Evolutionary conservation across 2,797 vertebrate genomes (phyloP).

Genomic region (Myotis daubentonii): DNA sequence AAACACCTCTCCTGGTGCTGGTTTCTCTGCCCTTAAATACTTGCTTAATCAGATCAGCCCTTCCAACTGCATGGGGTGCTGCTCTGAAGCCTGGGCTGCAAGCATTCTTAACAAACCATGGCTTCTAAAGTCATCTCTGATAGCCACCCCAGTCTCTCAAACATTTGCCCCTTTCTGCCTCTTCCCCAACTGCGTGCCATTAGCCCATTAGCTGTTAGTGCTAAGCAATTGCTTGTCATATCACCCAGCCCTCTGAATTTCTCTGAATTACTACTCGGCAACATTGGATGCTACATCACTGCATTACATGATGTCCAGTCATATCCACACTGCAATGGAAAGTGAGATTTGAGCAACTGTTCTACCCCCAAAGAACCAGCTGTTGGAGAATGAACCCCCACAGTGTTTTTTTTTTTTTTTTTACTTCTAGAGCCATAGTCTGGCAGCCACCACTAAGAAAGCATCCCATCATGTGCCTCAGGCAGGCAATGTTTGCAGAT

Average conservation of each 20-base stretch:
- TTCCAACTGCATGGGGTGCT: background rate
- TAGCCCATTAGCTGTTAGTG: background rate
- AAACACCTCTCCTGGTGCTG: background rate
- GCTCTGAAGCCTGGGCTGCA: background rate
- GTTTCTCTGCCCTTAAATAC: background rate
- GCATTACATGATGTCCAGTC: background rate
- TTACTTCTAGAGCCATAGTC: constrained; percentile 20
- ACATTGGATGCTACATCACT: background rate
- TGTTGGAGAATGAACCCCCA: background rate
- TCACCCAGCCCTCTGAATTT: background rate
- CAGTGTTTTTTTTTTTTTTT: constrained; percentile 7
- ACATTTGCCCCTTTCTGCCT: background rate
- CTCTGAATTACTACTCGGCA: background rate
- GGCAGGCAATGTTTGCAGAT: constrained; percentile 61
- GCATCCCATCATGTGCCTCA: constrained; percentile 38
- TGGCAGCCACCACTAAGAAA: constrained; percentile 61
- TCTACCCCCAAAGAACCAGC: constrained; percentile 13
- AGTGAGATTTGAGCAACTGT: constrained; percentile 24
- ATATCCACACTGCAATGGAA: background rate
- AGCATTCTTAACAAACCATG: background rate
- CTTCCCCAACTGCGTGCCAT: background rate
- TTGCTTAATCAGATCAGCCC: background rate
- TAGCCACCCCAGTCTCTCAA: background rate
- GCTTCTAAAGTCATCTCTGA: constrained; percentile 20
- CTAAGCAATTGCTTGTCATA: background rate